A percentile compares a stretch with the other conserved stretches of the same genome.
These are phyloP conservation scores for Drosophila barbarae DNA, from an alignment of 2,888 invertebrate species.

Conservation along the genomic window DNA sequence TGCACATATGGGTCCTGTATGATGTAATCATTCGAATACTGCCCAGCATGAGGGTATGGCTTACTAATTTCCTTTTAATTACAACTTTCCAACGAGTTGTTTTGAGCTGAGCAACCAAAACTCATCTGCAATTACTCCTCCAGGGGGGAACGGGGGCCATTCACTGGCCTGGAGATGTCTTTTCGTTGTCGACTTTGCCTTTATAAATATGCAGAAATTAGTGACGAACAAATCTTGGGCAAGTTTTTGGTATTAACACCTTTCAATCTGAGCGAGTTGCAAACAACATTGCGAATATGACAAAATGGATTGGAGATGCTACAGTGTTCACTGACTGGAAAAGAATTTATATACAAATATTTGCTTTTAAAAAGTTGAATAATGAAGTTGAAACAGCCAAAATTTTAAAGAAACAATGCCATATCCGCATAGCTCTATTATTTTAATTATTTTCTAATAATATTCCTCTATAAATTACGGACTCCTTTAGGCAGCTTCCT, in stretches of 20 bases:
- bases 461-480: too few relatives aligned
- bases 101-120: conserved; percentile 45
- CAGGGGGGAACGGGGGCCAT: background rate
- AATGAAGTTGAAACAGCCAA: too few relatives aligned
- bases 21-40: conserved; percentile 15
- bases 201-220: conserved; percentile 69
- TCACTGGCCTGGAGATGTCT: conserved; percentile 46
- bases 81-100: conserved; percentile 44
- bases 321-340: conserved; percentile 4
- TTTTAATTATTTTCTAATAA: background rate
- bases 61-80: conserved; percentile 68
- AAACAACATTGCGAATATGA: conserved; percentile 55
- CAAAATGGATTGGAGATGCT: conserved; percentile 21
- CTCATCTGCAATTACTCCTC: conserved; percentile 60
- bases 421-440: background rate
- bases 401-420: too few relatives aligned
- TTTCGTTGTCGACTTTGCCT: conserved; percentile 65
- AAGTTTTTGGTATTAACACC: conserved; percentile 74
- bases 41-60: conserved; percentile 25
- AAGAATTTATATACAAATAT: too few relatives aligned
- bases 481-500: conserved; percentile 3
- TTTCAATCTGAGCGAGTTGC: conserved; percentile 62
- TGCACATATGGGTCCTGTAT: conserved; percentile 14
- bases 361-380: too few relatives aligned
- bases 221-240: conserved; percentile 70